These are phyloP conservation scores for Eucidaris tribuloides DNA, from an alignment of 35 echinoderm and acorn worm genomes.

Conservation along the genomic window DNA sequence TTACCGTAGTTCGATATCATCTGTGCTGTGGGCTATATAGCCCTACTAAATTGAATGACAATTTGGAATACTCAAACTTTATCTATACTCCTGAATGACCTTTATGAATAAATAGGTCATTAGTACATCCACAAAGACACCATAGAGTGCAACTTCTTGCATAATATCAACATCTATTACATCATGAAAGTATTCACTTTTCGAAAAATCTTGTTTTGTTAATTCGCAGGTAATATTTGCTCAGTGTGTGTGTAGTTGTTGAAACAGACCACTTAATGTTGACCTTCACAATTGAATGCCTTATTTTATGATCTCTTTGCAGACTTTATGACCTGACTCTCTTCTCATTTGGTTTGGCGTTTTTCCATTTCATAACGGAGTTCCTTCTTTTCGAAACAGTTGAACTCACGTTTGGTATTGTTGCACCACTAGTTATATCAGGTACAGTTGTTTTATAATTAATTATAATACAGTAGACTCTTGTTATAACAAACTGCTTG, in stretches of 20 bases:
- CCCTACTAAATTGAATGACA: too few relatives aligned
- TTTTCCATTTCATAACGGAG: neutral
- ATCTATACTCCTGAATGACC: too few relatives aligned
- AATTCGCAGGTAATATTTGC: neutral
- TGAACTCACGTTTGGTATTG: constrained; percentile 20
- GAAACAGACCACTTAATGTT: neutral
- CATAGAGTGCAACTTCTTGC: neutral
- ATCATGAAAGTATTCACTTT: neutral
- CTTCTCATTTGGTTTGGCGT: constrained; percentile 11
- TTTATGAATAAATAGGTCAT: too few relatives aligned
- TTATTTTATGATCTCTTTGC: neutral
- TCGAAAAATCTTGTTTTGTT: neutral
- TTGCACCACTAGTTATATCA: constrained; percentile 15
- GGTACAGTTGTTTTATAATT: too few relatives aligned
- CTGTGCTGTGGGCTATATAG: too few relatives aligned
- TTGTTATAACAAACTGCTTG: too few relatives aligned
- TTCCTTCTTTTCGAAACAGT: constrained; percentile 8
- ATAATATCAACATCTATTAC: too few relatives aligned
- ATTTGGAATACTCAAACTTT: too few relatives aligned
- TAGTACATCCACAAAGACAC: neutral
- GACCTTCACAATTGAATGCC: too few relatives aligned
- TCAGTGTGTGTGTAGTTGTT: neutral
- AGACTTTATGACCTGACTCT: constrained; percentile 22
- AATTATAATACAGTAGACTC: too few relatives aligned
- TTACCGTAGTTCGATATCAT: too few relatives aligned